A percentile compares a stretch with the other conserved stretches of the same genome.
phyloP scores from a whole-genome alignment of 2,888 invertebrate species.

The Hirtodrosophila confusa region DNA sequence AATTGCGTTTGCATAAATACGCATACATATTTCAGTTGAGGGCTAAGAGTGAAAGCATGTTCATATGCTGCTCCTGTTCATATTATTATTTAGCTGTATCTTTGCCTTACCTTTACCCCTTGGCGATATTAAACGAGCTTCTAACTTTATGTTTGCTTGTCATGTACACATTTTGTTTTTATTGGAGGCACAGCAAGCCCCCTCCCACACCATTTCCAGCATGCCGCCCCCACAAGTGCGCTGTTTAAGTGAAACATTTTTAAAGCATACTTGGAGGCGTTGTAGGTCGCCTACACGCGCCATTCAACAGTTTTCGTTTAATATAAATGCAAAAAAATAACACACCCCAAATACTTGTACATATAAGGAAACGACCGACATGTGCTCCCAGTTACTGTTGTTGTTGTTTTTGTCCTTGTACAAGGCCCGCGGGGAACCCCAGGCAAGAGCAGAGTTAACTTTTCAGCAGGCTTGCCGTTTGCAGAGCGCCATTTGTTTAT shows the following conservation, averaged over 20 bases:
- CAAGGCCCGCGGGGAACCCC: constrained; percentile 24
- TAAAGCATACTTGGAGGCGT: constrained; percentile 50
- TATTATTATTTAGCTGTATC: constrained; percentile 30
- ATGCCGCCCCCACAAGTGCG: neutral
- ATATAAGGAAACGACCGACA: constrained; percentile 46
- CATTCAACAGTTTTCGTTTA: constrained; percentile 67
- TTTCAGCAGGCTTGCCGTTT: constrained; percentile 53
- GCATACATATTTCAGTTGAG: constrained; percentile 3
- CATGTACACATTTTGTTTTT: constrained; percentile 77
- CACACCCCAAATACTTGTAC: constrained; percentile 31
- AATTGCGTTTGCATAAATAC: neutral
- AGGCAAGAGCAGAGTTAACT: constrained; percentile 55
- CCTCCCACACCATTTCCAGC: too few species aligned
- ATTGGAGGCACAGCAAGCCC: constrained; percentile 46
- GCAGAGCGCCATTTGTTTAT: constrained; percentile 71
- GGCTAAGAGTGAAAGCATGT: constrained; percentile 61
- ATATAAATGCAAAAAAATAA: constrained; percentile 41
- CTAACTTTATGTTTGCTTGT: constrained; percentile 80
- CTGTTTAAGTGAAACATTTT: constrained; percentile 78
- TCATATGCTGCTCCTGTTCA: constrained; percentile 30
- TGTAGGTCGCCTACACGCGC: constrained; percentile 7
- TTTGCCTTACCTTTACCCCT: constrained; percentile 51
- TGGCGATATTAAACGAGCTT: constrained; percentile 77
- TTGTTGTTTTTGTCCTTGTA: constrained; percentile 21
- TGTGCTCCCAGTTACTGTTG: constrained; percentile 48